Evolutionary conservation across 1,140 invertebrate species (phyloP).

Genomic region (Atta cephalotes): DNA sequence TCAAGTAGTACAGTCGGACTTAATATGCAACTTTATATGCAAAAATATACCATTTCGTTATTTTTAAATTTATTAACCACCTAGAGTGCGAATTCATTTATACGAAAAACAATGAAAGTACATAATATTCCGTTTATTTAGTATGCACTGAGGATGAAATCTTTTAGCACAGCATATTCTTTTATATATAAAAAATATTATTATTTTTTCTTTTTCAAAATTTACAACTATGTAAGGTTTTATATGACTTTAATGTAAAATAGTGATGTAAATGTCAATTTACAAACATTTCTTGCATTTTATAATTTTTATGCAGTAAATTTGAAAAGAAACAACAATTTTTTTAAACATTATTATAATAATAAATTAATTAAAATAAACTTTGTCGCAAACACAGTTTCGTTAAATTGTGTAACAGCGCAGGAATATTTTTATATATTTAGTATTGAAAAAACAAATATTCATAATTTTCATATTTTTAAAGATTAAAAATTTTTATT

Average conservation of each 20-base stretch:
- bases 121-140: slow-evolving; percentile 32
- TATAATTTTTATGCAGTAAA: slow-evolving; percentile 1
- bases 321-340: background rate
- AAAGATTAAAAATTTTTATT: background rate
- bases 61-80: slow-evolving; percentile 51
- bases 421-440: background rate
- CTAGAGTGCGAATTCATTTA: slow-evolving; percentile 41
- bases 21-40: slow-evolving; percentile 43
- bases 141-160: background rate
- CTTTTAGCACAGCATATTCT: background rate
- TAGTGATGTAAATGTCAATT: background rate
- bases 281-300: background rate
- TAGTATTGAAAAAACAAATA: background rate
- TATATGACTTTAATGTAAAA: background rate
- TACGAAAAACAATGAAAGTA: slow-evolving; percentile 40
- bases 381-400: background rate
- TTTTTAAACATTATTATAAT: background rate
- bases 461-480: background rate
- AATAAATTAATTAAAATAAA: background rate
- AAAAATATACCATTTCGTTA: slow-evolving; percentile 61
- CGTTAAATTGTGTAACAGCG: background rate
- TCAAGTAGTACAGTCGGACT: slow-evolving; percentile 11
- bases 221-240: background rate
- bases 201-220: background rate
- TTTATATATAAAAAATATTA: slow-evolving; percentile 14